Percentiles rank a stretch among this genome's conserved stretches.
Evolutionary conservation across 2,113 vertebrate genomes (phyloP).

Genomic region (Macquaria australasica): DNA sequence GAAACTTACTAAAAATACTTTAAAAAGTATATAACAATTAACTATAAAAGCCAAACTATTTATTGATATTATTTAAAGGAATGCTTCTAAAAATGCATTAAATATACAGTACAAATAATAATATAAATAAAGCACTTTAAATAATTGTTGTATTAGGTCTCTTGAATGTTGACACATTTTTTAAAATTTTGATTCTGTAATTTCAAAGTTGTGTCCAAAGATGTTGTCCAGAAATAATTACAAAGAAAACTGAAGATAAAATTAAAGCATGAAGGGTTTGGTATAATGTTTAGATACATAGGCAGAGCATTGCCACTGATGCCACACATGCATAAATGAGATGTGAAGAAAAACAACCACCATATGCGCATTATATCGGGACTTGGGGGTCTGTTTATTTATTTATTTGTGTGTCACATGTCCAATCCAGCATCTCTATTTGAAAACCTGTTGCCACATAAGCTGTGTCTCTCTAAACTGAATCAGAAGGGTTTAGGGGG

Average conservation of each 20-base stretch:
- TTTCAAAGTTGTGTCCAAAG: background rate
- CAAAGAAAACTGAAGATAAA: background rate
- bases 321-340: background rate
- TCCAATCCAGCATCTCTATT: background rate
- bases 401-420: background rate
- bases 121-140: background rate
- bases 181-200: background rate
- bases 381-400: background rate
- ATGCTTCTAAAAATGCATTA: background rate
- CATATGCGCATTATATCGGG: background rate
- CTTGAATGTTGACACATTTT: background rate
- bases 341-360: background rate
- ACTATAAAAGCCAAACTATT: background rate
- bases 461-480: constrained; percentile 57
- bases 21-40: background rate
- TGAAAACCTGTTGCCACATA: constrained; percentile 29
- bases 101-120: background rate
- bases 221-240: background rate
- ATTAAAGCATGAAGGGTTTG: background rate
- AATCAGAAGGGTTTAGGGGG: constrained; percentile 71
- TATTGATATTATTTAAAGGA: background rate
- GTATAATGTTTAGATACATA: background rate
- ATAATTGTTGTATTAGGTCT: background rate
- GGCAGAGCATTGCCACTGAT: background rate
- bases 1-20: too few species aligned